Evolutionary conservation across 2,113 vertebrate genomes (phyloP).

Genomic region (Ancistrus triradiatus): DNA sequence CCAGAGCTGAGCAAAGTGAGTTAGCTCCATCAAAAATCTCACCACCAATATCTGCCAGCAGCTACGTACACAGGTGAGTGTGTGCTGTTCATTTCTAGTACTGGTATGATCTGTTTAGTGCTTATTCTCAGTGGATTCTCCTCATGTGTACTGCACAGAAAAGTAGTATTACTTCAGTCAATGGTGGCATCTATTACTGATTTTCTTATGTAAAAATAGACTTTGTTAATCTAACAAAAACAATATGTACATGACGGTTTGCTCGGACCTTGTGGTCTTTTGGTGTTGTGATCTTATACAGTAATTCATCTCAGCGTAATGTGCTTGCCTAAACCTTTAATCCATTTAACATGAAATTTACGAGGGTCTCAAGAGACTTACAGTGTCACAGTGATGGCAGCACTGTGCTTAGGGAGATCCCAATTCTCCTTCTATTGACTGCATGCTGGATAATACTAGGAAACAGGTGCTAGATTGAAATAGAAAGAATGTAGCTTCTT

Average conservation of each 20-base stretch:
- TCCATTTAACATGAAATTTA: conserved; percentile 44
- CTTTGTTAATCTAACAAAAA: too few relatives aligned
- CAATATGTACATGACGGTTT: too few relatives aligned
- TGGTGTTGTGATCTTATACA: conserved; percentile 30
- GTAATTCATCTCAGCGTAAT: conserved; percentile 48
- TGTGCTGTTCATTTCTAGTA: background rate
- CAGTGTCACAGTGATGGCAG: conserved; percentile 17
- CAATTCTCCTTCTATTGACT: conserved; percentile 12
- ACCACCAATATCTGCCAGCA: conserved; percentile 28
- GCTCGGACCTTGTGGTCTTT: background rate
- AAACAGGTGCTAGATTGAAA: too few relatives aligned
- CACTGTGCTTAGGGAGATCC: conserved; percentile 14
- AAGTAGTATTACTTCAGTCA: too few relatives aligned
- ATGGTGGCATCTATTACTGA: too few relatives aligned
- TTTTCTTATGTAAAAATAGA: too few relatives aligned
- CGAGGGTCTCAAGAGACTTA: conserved; percentile 33
- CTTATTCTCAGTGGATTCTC: background rate
- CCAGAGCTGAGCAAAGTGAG: conserved; percentile 38
- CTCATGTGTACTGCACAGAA: too few relatives aligned
- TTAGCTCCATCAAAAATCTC: conserved; percentile 16
- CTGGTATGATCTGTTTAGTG: background rate
- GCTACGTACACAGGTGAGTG: conserved; percentile 42
- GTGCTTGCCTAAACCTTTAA: conserved; percentile 37
- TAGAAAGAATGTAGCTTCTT: background rate
- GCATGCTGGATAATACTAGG: background rate